Evolutionary conservation across 2,888 invertebrate genomes (phyloP).

Genomic region (Diploptera punctata): DNA sequence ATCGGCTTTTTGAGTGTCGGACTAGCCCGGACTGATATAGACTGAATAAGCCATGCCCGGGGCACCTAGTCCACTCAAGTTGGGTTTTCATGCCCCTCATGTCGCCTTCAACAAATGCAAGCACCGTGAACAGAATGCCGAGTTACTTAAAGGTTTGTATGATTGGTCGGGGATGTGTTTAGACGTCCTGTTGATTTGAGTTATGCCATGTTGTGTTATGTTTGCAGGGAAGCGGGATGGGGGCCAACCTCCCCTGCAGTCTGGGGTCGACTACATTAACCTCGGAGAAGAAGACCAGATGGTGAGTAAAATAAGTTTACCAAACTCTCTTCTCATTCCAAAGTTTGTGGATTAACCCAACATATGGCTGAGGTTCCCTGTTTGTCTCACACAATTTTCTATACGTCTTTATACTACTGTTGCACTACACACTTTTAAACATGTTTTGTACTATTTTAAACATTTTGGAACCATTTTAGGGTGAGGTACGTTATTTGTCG

Average conservation of each 20-base stretch:
- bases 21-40: constrained; percentile 39
- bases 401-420: no score
- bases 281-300: constrained; percentile 65
- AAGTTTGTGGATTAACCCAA: no score
- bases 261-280: constrained; percentile 60
- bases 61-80: constrained; percentile 55
- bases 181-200: no score
- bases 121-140: constrained; percentile 55
- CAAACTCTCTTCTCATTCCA: no score
- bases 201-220: no score
- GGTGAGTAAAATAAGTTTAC: constrained; percentile 57
- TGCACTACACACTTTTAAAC: no score
- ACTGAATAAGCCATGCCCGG: constrained; percentile 51
- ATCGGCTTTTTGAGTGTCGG: constrained; percentile 48
- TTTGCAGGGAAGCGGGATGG: constrained; percentile 35
- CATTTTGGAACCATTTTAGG: no score
- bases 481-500: no score
- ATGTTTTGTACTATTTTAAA: no score
- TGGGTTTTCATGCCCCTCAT: constrained; percentile 56
- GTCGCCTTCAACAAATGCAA: constrained; percentile 52
- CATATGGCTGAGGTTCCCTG: no score
- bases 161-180: no score
- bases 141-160: constrained; percentile 53
- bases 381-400: no score
- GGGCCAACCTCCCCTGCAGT: constrained; percentile 37